Evolutionary conservation across 1,140 invertebrate genomes (phyloP).

Genomic region (Alviniconcha marisindica): DNA sequence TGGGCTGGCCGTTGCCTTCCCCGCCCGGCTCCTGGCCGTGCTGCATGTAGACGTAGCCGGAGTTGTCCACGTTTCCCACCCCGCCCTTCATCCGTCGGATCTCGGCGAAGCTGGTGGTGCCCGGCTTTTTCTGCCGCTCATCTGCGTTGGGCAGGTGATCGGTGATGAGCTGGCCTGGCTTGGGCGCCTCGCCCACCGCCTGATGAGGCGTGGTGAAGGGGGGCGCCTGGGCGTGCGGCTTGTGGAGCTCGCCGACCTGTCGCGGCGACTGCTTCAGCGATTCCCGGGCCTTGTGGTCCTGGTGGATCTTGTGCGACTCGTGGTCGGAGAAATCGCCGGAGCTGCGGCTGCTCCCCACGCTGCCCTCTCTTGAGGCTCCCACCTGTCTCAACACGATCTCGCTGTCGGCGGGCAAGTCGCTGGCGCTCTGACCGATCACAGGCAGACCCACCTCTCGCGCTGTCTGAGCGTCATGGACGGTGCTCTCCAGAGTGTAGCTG

Average conservation of each 20-base stretch:
- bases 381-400: background rate
- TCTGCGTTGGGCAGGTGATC: slow-evolving; percentile 30
- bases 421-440: background rate
- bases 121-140: slow-evolving; percentile 20
- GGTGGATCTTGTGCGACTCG: slow-evolving; percentile 73
- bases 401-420: background rate
- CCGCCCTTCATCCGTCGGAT: slow-evolving; percentile 68
- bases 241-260: background rate
- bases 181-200: background rate
- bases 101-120: slow-evolving; percentile 70
- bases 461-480: slow-evolving; percentile 13
- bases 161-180: slow-evolving; percentile 35
- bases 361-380: slow-evolving; percentile 64
- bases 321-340: slow-evolving; percentile 73
- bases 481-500: slow-evolving; percentile 18
- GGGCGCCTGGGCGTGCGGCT: background rate
- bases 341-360: slow-evolving; percentile 65
- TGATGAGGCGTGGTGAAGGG: background rate
- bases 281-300: slow-evolving; percentile 68
- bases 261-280: slow-evolving; percentile 24
- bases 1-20: slow-evolving; percentile 36
- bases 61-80: slow-evolving; percentile 57
- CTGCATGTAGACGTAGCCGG: slow-evolving; percentile 70
- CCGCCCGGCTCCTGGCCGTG: slow-evolving; percentile 57
- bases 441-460: slow-evolving; percentile 23